These are phyloP conservation scores for Periophthalmodon schlosseri DNA, from an alignment of 2,113 vertebrate species.

Conservation along the genomic window DNA sequence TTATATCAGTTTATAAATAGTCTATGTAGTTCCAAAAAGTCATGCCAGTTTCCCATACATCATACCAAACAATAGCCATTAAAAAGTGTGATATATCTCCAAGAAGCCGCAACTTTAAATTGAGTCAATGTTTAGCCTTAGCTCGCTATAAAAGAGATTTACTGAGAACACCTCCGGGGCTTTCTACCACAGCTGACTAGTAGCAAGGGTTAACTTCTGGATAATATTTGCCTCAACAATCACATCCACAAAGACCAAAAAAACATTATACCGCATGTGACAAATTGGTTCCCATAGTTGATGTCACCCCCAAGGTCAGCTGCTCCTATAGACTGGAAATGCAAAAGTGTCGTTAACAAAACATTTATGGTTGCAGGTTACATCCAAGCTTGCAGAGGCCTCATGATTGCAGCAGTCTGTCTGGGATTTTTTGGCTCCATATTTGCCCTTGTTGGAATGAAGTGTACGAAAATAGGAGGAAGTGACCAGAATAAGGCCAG, in stretches of 20 bases:
- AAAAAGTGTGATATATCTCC: slow-evolving; percentile 14
- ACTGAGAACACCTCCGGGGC: slow-evolving; percentile 73
- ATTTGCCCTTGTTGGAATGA: slow-evolving; percentile 92
- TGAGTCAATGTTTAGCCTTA: slow-evolving; percentile 75
- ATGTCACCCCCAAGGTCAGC: slow-evolving; percentile 30
- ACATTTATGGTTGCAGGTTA: slow-evolving; percentile 79
- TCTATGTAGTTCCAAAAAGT: neutral
- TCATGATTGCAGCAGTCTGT: slow-evolving; percentile 92
- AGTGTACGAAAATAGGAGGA: slow-evolving; percentile 95
- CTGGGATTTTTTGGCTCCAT: slow-evolving; percentile 89
- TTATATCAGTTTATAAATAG: neutral
- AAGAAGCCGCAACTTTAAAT: slow-evolving; percentile 53
- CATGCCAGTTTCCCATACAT: neutral
- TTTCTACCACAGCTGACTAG: slow-evolving; percentile 81
- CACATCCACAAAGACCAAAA: slow-evolving; percentile 20
- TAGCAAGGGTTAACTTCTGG: slow-evolving; percentile 82
- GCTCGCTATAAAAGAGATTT: slow-evolving; percentile 79
- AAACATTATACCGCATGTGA: slow-evolving; percentile 33
- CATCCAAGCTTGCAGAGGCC: slow-evolving; percentile 92
- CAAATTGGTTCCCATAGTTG: slow-evolving; percentile 47
- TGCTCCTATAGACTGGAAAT: slow-evolving; percentile 1
- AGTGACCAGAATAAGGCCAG: slow-evolving; percentile 87
- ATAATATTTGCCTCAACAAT: slow-evolving; percentile 73
- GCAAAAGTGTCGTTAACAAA: neutral
- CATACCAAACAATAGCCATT: neutral